These are phyloP conservation scores for Lycocerus yunnanus DNA, from an alignment of 2,888 invertebrate species.

Conservation along the genomic window DNA sequence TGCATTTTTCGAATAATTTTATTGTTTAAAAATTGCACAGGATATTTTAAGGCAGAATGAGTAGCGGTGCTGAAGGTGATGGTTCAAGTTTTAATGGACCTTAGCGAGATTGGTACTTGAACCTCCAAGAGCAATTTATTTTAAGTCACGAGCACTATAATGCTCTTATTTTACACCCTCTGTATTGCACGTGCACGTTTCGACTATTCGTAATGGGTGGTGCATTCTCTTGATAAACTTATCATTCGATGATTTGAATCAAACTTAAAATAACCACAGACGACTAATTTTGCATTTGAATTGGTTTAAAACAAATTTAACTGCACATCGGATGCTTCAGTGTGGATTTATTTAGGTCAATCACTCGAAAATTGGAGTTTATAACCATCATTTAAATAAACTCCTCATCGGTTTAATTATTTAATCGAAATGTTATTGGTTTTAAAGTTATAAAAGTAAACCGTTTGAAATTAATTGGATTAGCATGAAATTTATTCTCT, in stretches of 20 bases:
- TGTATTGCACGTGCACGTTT: no score
- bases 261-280: not conserved
- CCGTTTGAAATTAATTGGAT: not conserved
- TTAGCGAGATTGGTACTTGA: no score
- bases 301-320: not conserved
- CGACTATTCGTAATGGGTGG: no score
- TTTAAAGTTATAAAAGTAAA: not conserved
- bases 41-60: no score
- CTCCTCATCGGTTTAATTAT: not conserved
- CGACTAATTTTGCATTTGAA: not conserved
- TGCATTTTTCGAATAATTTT: no score
- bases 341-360: not conserved
- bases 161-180: no score
- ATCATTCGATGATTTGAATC: not conserved
- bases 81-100: no score
- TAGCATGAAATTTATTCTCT: not conserved
- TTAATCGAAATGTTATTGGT: not conserved
- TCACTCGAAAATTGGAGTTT: not conserved
- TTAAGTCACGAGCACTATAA: no score
- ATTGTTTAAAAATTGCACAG: no score
- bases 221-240: no score
- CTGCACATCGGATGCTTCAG: not conserved
- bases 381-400: not conserved
- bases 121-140: no score
- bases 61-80: no score